Base-by-base conservation (phyloP, 2,113 vertebrate species). In the Phoenicopterus ruber region DNA sequence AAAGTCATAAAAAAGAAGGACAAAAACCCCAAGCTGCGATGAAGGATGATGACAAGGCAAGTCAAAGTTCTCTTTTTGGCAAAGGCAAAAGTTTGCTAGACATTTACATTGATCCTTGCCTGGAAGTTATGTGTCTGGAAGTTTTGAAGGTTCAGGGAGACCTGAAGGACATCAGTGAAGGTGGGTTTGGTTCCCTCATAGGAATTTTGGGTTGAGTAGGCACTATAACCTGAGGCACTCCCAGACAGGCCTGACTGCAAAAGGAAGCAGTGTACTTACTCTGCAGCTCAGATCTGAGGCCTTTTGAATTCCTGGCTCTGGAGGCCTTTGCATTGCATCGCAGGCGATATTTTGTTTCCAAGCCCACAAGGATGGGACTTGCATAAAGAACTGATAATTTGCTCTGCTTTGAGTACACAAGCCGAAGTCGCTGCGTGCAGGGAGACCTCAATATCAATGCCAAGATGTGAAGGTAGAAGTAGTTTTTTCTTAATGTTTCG, bases 41-140 rank as follows among this genome's bases (percentile, higher is more conserved):
- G 36, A 94, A 73, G 32, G 24, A 54, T 16, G 34, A 72, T 17
- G 29, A 62, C 34, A 62, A 65, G 29, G 24, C 17, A 74, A 83
- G 47, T 14, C 38, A 55, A 82, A 52, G 6, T 34, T 63, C 21
- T 50, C 21, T 57, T 95, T 72, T 12, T 61, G 61, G 36, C 71
- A 85, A 84, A 67, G 34, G 44, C 25, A 36, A 10, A 85, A 54
- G 24, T 70, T 26, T 38, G 3, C 17, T 70, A 74, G 55, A 22
- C 1, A 2, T n/a, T 70, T 73, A 38, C 3, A 1, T 10, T 59
- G 59, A 47, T 76, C 14, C 58, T 58, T 3, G 0, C 34, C 50
- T 49, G 62, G n/a, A 62, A 72, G 14, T 49, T 69, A 5, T 1
- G 1, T 16, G 49, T 61, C 40, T 69, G 65, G 59, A 78, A 31